Conservation (phyloP, 2,888 invertebrate genomes). For the Nowickia ferox region DNA sequence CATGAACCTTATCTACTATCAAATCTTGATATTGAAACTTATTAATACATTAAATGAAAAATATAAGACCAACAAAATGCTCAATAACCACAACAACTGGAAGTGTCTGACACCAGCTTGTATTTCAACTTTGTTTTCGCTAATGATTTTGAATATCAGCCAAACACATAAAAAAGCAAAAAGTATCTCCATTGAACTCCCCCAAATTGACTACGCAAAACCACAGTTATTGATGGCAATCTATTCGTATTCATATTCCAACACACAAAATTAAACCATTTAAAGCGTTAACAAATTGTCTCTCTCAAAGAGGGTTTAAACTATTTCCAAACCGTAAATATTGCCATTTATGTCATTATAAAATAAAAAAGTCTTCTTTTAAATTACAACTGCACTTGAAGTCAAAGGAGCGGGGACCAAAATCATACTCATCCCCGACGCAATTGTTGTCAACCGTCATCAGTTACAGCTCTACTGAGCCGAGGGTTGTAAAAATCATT, state of each 20-base stretch:
- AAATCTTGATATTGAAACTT: too few relatives aligned
- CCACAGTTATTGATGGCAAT: slow-evolving; percentile 50
- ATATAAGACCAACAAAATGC: neutral
- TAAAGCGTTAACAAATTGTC: slow-evolving; percentile 63
- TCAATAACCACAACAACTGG: neutral
- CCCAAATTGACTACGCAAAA: slow-evolving; percentile 36
- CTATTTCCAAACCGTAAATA: slow-evolving; percentile 49
- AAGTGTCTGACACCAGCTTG: neutral
- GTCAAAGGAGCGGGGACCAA: neutral
- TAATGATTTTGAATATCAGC: neutral
- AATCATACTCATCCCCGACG: slow-evolving; percentile 69
- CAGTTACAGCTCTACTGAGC: slow-evolving; percentile 76
- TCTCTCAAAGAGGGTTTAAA: slow-evolving; percentile 48
- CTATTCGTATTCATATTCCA: slow-evolving; percentile 46
- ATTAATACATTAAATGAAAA: neutral
- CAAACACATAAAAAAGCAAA: neutral
- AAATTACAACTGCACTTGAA: slow-evolving; percentile 29
- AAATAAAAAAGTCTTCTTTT: slow-evolving; percentile 19
- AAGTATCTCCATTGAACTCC: neutral
- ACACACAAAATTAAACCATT: slow-evolving; percentile 53
- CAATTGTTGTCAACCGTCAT: slow-evolving; percentile 74
- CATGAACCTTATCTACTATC: too few relatives aligned
- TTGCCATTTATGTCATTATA: slow-evolving; percentile 55
- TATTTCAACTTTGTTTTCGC: neutral
- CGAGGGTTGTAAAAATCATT: slow-evolving; percentile 79